These are phyloP conservation scores for Tiliacea citrago DNA, from an alignment of 2,888 invertebrate genomes.

Conservation along the genomic window DNA sequence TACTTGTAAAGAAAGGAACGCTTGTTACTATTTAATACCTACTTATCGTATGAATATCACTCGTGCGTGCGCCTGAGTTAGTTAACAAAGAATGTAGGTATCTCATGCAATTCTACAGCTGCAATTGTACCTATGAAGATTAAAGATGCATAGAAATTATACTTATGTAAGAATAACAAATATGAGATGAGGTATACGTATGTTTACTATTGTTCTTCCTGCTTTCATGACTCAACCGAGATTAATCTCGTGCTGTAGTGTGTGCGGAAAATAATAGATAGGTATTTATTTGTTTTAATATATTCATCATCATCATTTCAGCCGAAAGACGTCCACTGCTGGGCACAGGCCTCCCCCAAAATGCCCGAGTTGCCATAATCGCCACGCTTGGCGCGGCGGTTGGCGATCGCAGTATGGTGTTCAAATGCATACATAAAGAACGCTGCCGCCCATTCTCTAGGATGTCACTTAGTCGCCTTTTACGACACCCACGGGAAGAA, in stretches of 20 bases:
- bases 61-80: neutral
- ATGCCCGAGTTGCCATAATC: too few species aligned
- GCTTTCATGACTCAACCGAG: neutral
- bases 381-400: too few species aligned
- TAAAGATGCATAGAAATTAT: neutral
- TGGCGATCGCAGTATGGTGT: too few species aligned
- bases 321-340: too few species aligned
- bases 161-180: constrained; percentile 1
- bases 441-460: too few species aligned
- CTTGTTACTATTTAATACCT: constrained; percentile 1
- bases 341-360: too few species aligned
- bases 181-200: neutral
- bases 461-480: too few species aligned
- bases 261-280: too few species aligned
- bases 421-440: too few species aligned
- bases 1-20: constrained; percentile 5
- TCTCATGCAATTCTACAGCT: constrained; percentile 5
- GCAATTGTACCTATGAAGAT: neutral
- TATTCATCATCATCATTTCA: too few species aligned
- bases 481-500: too few species aligned
- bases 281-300: too few species aligned
- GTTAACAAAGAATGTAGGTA: neutral
- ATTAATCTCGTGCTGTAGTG: constrained; percentile 1
- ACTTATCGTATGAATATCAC: neutral
- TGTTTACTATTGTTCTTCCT: neutral